These are phyloP conservation scores for Syngnathoides biaculeatus DNA, from an alignment of 2,113 vertebrate genomes.

Conservation along the genomic window DNA sequence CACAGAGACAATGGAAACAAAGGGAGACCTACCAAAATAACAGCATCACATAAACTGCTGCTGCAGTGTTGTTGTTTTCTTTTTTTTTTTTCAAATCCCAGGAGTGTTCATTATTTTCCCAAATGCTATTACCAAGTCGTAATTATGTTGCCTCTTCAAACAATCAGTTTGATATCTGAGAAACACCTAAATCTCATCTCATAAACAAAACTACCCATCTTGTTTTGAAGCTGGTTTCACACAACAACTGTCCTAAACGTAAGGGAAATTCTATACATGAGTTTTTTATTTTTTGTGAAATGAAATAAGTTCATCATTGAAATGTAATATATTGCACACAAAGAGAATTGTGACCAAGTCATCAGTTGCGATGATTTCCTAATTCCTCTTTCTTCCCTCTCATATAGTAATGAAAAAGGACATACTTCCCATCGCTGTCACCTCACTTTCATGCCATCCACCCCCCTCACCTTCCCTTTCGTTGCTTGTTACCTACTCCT, in stretches of 20 bases:
- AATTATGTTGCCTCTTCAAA: slow-evolving; percentile 69
- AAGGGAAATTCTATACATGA: slow-evolving; percentile 25
- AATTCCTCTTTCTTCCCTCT: slow-evolving; percentile 23
- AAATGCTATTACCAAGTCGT: slow-evolving; percentile 65
- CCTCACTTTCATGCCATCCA: neutral
- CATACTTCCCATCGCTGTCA: slow-evolving; percentile 16
- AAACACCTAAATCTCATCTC: slow-evolving; percentile 55
- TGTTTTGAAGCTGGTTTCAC: slow-evolving; percentile 49
- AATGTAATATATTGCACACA: slow-evolving; percentile 28
- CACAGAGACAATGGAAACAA: slow-evolving; percentile 30
- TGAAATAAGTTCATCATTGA: slow-evolving; percentile 28
- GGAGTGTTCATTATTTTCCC: slow-evolving; percentile 68
- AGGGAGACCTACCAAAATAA: slow-evolving; percentile 49
- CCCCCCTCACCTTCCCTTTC: slow-evolving; percentile 18
- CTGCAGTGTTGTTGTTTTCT: slow-evolving; percentile 38
- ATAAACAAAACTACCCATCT: slow-evolving; percentile 38
- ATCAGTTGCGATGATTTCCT: slow-evolving; percentile 29
- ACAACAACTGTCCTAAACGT: slow-evolving; percentile 41
- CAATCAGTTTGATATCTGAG: slow-evolving; percentile 58
- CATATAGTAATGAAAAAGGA: slow-evolving; percentile 10
- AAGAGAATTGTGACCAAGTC: slow-evolving; percentile 27
- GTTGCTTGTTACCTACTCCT: slow-evolving; percentile 37
- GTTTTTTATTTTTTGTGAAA: slow-evolving; percentile 39
- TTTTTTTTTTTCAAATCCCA: slow-evolving; percentile 52
- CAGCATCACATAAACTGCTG: slow-evolving; percentile 56